phyloP scores from a whole-genome alignment of 2,113 vertebrate species.

The Oreochromis spilurus region DNA sequence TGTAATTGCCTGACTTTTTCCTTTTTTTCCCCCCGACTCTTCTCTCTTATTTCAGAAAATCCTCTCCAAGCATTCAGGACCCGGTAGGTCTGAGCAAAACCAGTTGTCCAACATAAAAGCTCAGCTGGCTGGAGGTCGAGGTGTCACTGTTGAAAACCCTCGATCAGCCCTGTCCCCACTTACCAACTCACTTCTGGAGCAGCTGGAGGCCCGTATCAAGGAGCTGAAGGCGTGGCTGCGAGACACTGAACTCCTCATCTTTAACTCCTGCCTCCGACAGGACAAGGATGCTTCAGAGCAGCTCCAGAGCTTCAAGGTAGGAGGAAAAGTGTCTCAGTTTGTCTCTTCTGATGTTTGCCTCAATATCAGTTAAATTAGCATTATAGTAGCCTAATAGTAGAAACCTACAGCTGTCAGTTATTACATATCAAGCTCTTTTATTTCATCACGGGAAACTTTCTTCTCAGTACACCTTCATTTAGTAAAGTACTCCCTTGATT shows the following conservation, averaged over 20 bases:
- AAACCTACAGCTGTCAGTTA: background rate
- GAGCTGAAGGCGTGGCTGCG: conserved; percentile 95
- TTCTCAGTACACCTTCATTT: background rate
- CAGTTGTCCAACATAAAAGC: background rate
- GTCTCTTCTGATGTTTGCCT: background rate
- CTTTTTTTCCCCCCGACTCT: no score
- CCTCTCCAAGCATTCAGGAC: conserved; percentile 74
- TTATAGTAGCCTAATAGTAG: background rate
- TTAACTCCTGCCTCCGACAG: conserved; percentile 91
- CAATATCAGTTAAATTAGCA: background rate
- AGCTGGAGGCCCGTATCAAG: conserved; percentile 93
- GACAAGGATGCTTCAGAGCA: conserved; percentile 79
- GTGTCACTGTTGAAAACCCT: conserved; percentile 34
- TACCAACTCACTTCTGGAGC: conserved; percentile 86
- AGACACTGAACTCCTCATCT: conserved; percentile 97
- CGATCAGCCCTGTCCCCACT: conserved; percentile 86
- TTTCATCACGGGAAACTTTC: background rate
- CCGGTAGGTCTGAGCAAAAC: background rate
- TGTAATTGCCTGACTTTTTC: background rate
- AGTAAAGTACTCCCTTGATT: background rate
- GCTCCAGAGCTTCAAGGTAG: conserved; percentile 95
- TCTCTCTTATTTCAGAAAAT: conserved; percentile 71
- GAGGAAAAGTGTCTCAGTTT: background rate
- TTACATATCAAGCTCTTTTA: background rate
- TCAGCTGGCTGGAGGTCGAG: background rate